Evolutionary conservation across 2,113 vertebrate genomes (phyloP), one percentile per base, ranked within the genome.

Genomic region (Limnothrissa miodon): DNA sequence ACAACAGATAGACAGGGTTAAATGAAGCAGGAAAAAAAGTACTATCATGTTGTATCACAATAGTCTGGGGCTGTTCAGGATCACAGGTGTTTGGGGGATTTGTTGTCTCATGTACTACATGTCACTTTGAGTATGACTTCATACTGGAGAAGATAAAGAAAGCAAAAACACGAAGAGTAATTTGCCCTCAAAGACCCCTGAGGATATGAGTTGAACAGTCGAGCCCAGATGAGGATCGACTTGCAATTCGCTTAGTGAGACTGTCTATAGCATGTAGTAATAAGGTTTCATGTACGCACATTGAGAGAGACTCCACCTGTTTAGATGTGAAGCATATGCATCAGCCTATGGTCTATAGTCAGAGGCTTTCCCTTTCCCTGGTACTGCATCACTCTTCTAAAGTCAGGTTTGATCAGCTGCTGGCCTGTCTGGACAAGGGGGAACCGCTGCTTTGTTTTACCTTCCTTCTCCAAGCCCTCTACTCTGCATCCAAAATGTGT

Each of bases 351-450:
- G 59, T 62, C 59, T n/a, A 29, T 9, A 29, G 59, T 62, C 8
- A 62, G n/a, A n/a, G n/a, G n/a, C n/a, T n/a, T n/a, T n/a, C n/a
- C n/a, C n/a, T n/a, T 29, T 62, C 29, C 59, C 59, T 29, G 9
- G 10, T 62, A 62, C 59, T 62, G 59, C 59, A 62, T 62, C 59
- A 62, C 59, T 62, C n/a, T 62, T 25, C 59, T 62, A n/a, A 62
- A 62, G 59, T 62, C 59, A 62, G n/a, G 59, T 62, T n/a, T 13
- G 59, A 62, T 62, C 59, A 62, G 59, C 4, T 10, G 59, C 59
- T 62, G n/a, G 59, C 59, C n/a, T 29, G 59, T 29, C 59, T 62
- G n/a, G n/a, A 62, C 13, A 5, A 23, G 59, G 23, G n/a, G 8
- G 59, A 62, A 62, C 59, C n/a, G n/a, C 59, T 62, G 59, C n/a